Evolutionary conservation across 53 echinoderm and acorn worm species (phyloP).

Genomic region (Stichopus horrens): DNA sequence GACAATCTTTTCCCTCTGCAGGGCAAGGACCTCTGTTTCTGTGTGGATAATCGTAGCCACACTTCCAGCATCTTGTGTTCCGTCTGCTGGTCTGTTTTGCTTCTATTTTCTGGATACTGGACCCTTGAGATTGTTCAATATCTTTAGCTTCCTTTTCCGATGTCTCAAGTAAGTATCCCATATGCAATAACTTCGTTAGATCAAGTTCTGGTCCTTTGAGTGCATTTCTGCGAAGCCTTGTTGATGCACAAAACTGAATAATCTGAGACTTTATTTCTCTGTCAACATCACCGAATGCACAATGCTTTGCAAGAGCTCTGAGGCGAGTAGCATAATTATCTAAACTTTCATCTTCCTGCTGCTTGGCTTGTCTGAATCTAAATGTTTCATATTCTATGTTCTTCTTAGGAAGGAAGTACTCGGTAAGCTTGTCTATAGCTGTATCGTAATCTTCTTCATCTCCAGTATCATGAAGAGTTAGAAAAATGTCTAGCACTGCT

Average conservation of each 20-base stretch:
- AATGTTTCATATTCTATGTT: conserved; percentile 5
- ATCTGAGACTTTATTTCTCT: conserved; percentile 55
- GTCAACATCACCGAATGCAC: background rate
- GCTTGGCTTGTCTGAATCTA: conserved; percentile 16
- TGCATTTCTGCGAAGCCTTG: conserved; percentile 8
- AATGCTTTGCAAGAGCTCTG: background rate
- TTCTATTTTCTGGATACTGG: no score
- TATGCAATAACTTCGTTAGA: no score
- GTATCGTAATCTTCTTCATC: background rate
- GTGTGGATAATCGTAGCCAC: conserved; percentile 23
- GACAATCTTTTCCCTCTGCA: conserved; percentile 36
- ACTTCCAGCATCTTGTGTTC: background rate
- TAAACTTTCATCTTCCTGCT: conserved; percentile 9
- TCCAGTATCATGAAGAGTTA: conserved; percentile 6
- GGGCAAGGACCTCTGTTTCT: conserved; percentile 31
- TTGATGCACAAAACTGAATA: conserved; percentile 43
- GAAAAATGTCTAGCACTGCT: conserved; percentile 45
- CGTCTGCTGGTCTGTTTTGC: background rate
- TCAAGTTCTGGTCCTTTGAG: no score
- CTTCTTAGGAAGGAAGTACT: conserved; percentile 13
- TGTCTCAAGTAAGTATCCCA: no score
- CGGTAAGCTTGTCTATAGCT: conserved; percentile 24
- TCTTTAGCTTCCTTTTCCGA: background rate
- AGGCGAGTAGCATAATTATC: background rate
- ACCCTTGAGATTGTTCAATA: no score